Conservation (phyloP, 2,888 invertebrate genomes). For the Eristalis tenax region DNA sequence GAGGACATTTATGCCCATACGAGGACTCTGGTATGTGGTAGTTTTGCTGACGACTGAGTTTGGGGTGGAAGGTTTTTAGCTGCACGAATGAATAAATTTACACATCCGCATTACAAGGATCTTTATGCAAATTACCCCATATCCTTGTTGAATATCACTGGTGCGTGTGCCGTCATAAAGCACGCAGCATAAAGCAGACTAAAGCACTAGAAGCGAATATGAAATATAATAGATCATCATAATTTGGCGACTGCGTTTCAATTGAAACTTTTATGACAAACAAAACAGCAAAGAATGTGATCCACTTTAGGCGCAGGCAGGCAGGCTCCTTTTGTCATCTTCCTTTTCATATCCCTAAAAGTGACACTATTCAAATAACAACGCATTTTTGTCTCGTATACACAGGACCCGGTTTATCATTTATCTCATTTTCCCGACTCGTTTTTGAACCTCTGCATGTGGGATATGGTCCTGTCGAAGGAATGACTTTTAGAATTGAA, state of each 20-base stretch:
- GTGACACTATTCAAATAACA: slow-evolving; percentile 34
- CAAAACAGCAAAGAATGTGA: slow-evolving; percentile 15
- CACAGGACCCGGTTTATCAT: not conserved
- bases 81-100: slow-evolving; percentile 66
- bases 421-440: slow-evolving; percentile 1
- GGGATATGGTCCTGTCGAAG: not conserved
- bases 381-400: not conserved
- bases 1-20: slow-evolving; percentile 48
- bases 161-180: slow-evolving; percentile 43
- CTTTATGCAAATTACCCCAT: slow-evolving; percentile 57
- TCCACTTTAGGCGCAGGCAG: slow-evolving; percentile 9
- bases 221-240: slow-evolving; percentile 63
- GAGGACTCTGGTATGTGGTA: slow-evolving; percentile 8
- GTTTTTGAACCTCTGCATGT: not conserved
- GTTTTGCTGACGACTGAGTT: not conserved
- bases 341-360: slow-evolving; percentile 1
- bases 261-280: slow-evolving; percentile 39
- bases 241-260: slow-evolving; percentile 68
- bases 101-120: slow-evolving; percentile 63
- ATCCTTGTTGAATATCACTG: slow-evolving; percentile 29
- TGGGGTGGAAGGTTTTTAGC: slow-evolving; percentile 36
- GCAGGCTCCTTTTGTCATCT: slow-evolving; percentile 25
- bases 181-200: slow-evolving; percentile 44
- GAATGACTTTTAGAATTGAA: slow-evolving; percentile 30
- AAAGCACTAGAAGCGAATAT: slow-evolving; percentile 34